phyloP scores from a whole-genome alignment of 2,797 vertebrate species.

The Sebastes paucispinis region DNA sequence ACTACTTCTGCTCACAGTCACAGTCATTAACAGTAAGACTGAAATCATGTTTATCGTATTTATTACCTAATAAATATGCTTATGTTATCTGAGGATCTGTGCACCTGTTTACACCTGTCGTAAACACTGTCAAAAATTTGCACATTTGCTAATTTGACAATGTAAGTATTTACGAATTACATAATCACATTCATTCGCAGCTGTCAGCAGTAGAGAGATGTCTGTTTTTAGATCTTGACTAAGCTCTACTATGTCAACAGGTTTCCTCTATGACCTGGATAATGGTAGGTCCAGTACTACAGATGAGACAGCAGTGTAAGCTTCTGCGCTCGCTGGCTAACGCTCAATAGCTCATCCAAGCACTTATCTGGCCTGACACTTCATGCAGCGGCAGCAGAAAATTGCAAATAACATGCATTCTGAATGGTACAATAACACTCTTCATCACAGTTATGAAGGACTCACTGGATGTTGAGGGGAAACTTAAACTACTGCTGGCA shows the following conservation, averaged over 20 bases:
- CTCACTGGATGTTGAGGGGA: constrained; percentile 1
- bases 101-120: neutral
- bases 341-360: constrained; percentile 27
- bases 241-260: constrained; percentile 69
- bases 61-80: neutral
- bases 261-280: constrained; percentile 70
- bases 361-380: constrained; percentile 56
- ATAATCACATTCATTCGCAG: constrained; percentile 19
- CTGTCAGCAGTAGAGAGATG: constrained; percentile 34
- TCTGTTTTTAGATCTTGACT: constrained; percentile 48
- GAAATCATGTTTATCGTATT: neutral
- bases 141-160: neutral
- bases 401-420: constrained; percentile 42
- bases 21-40: neutral
- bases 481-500: neutral
- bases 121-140: neutral
- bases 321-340: constrained; percentile 48
- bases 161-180: neutral
- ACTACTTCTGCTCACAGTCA: neutral
- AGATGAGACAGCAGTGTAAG: constrained; percentile 60
- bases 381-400: constrained; percentile 53
- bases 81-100: neutral
- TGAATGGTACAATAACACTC: constrained; percentile 6
- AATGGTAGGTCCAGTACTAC: constrained; percentile 63
- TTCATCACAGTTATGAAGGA: neutral